Percentiles rank a stretch among this genome's conserved stretches.
Conservation (phyloP, 2,113 vertebrate genomes). For the Archocentrus centrarchus region DNA sequence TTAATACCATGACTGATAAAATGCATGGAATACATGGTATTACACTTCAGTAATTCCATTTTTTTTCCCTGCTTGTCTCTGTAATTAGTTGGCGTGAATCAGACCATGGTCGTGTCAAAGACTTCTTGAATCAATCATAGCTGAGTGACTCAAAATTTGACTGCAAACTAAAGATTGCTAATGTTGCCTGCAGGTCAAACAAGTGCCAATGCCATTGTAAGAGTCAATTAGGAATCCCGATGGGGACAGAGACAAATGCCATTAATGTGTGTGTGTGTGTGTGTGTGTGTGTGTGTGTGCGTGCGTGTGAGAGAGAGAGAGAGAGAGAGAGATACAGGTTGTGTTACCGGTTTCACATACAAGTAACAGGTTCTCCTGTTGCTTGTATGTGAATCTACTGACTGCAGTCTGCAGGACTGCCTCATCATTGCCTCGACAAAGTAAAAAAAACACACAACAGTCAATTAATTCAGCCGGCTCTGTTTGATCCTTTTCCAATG, state of each 20-base stretch:
- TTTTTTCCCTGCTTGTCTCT: too few relatives aligned
- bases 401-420: not conserved
- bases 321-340: too few relatives aligned
- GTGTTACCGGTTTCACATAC: too few relatives aligned
- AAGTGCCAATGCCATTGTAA: not conserved
- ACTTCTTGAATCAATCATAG: not conserved
- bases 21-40: too few relatives aligned
- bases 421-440: conserved; percentile 11
- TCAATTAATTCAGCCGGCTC: conserved; percentile 5
- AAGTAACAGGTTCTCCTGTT: not conserved
- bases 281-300: too few relatives aligned
- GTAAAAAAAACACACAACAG: not conserved
- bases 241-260: not conserved
- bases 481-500: conserved; percentile 37
- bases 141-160: not conserved
- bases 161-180: not conserved
- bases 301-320: too few relatives aligned
- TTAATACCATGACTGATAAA: not conserved
- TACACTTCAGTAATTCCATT: not conserved
- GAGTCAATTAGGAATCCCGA: not conserved
- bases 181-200: not conserved
- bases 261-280: too few relatives aligned
- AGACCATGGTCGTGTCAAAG: too few relatives aligned
- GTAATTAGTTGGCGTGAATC: too few relatives aligned
- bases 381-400: conserved; percentile 4